Evolutionary conservation across 2,797 vertebrate genomes (phyloP), one percentile per base, ranked within the genome.

Genomic region (Trachops cirrhosus): DNA sequence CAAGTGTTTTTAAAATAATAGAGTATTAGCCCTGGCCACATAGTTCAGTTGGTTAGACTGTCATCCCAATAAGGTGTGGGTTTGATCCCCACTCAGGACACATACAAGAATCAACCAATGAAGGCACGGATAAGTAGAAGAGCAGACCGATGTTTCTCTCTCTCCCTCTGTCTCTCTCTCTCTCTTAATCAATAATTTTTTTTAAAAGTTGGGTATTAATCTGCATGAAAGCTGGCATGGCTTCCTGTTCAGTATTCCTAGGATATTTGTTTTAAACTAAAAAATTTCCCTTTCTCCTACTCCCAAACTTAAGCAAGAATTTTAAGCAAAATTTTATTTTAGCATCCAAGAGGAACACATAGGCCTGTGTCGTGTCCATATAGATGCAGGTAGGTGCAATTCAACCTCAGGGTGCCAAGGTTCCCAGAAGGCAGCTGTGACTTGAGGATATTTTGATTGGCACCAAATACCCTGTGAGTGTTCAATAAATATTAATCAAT

Each of bases 261-360:
- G 52, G 50, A 84, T 73, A 83, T 22, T 84, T 70, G 70, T 77
- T 91, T 75, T 70, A 90, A 89, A 91, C 32, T 94, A 71, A 37
- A 78, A 82, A 71, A 57, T 34, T 19, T 70, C 34, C 16, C 62
- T 78, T 82, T 89, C 68, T 59, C 22, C 26, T 70, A 46, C 22
- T 59, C 16, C 21, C 80, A 95, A 75, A 48, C 32, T 26, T 80
- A 93, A 93, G 46, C 32, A 93, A 83, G 34, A 67, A 79, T 67
- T 34, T 59, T 75, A 93, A 54, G 54, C 57, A 80, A 68, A 95
- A 32, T 62, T 64, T 52, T 83, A 82, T 88, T 22, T 78, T 34
- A 92, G 71, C 37, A 64, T 46, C 59, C 39, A 59, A 96, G 89
- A 67, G 48, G 64, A 57, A 84, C n/a, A 34, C 64, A 6, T 7